phyloP scores from a whole-genome alignment of 2,113 vertebrate species.

The Eolophus roseicapilla region DNA sequence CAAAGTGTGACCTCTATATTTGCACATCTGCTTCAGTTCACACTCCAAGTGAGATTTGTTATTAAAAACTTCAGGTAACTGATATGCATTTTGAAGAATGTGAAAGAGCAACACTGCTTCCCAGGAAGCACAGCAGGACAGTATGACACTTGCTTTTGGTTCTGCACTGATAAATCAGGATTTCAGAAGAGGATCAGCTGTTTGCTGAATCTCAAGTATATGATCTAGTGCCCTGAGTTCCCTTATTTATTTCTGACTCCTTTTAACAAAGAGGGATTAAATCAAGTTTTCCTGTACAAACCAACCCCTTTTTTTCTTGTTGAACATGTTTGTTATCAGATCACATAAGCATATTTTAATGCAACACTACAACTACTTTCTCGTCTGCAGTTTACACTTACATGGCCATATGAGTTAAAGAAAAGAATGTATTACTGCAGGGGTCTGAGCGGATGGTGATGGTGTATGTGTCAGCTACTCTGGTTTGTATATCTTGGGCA shows the following conservation, averaged over 20 bases:
- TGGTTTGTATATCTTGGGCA: not conserved
- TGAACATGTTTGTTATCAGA: not conserved
- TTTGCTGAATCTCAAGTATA: not conserved
- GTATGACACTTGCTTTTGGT: not conserved
- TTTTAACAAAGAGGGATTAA: not conserved
- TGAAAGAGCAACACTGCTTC: constrained; percentile 3
- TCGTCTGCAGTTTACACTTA: not conserved
- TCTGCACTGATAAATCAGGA: not conserved
- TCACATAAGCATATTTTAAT: not conserved
- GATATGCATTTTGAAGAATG: not conserved
- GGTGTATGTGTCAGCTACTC: not conserved
- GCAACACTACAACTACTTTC: not conserved
- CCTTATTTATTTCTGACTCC: not conserved
- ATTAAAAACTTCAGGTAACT: constrained; percentile 49
- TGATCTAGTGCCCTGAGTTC: not conserved
- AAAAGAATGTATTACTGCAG: not conserved
- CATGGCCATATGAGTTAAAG: not conserved
- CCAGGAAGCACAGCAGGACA: not conserved
- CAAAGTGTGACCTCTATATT: constrained; percentile 3
- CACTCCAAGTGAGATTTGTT: constrained; percentile 51
- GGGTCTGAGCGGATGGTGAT: not conserved
- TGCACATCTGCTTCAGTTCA: constrained; percentile 36
- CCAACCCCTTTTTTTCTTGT: not conserved
- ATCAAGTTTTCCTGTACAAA: not conserved
- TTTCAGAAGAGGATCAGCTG: not conserved